Conservation (phyloP, 2,113 vertebrate species). For the Promerops cafer region DNA sequence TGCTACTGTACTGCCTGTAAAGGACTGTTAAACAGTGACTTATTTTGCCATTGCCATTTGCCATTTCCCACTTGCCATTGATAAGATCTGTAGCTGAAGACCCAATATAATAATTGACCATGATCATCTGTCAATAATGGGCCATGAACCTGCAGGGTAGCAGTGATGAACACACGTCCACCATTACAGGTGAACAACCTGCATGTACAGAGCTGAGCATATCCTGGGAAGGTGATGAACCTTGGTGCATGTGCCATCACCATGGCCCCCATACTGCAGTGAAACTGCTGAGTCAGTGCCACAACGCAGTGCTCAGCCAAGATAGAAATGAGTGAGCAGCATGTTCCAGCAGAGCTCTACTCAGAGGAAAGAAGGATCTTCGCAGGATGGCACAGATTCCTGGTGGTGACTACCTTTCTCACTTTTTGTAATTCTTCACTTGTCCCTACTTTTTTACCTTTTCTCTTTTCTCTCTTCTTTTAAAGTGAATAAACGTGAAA, state of each 20-base stretch:
- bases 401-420: neutral
- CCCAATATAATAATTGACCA: too few relatives aligned
- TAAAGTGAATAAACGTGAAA: neutral
- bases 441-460: neutral
- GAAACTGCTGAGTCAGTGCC: neutral
- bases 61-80: neutral
- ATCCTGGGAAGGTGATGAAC: too few relatives aligned
- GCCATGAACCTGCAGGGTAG: neutral
- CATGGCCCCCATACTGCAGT: too few relatives aligned
- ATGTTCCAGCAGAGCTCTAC: neutral
- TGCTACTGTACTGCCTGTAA: neutral
- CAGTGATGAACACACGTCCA: fast-evolving
- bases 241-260: fast-evolving
- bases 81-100: neutral
- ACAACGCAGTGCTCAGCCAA: neutral
- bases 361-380: neutral
- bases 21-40: neutral
- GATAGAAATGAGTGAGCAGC: fast-evolving
- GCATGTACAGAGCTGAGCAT: neutral
- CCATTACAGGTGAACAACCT: too few relatives aligned
- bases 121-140: neutral
- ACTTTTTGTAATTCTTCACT: neutral
- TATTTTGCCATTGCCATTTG: neutral
- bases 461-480: neutral
- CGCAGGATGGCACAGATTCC: too few relatives aligned